These are phyloP conservation scores for Euwallacea fornicatus DNA, from an alignment of 1,140 invertebrate species.

Conservation along the genomic window DNA sequence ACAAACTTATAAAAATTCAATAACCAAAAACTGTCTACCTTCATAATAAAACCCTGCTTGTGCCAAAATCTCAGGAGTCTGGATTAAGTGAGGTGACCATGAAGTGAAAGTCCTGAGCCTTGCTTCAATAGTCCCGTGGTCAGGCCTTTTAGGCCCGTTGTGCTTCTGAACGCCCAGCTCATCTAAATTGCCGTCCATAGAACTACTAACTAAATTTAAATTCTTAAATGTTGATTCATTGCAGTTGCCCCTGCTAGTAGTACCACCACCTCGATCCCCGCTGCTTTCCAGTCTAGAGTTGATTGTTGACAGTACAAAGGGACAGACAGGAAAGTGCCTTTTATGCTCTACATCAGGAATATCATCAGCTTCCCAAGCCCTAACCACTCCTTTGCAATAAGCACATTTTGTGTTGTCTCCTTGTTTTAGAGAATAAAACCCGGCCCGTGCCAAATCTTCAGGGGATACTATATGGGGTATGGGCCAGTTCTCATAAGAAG, in stretches of 20 bases:
- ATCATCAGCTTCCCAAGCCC: conserved; percentile 72
- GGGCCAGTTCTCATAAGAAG: conserved; percentile 69
- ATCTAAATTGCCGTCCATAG: conserved; percentile 54
- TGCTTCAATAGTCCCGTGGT: conserved; percentile 64
- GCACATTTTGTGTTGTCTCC: conserved; percentile 76
- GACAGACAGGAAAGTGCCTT: conserved; percentile 70
- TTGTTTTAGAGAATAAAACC: conserved; percentile 73
- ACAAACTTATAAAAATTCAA: background rate
- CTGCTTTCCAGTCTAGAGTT: conserved; percentile 31
- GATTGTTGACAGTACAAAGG: conserved; percentile 49
- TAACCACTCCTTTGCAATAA: conserved; percentile 74
- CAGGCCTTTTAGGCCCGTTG: conserved; percentile 61
- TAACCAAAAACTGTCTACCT: conserved; percentile 50
- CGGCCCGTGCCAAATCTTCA: conserved; percentile 74
- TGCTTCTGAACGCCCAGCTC: conserved; percentile 68
- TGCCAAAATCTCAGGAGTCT: conserved; percentile 68
- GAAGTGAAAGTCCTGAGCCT: conserved; percentile 65
- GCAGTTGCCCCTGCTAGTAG: conserved; percentile 12
- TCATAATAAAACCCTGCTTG: conserved; percentile 77
- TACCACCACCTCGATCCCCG: background rate
- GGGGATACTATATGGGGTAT: conserved; percentile 63
- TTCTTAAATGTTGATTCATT: conserved; percentile 39
- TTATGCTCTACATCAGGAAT: conserved; percentile 76
- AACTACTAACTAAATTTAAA: conserved; percentile 44
- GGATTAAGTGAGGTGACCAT: conserved; percentile 66